Conservation (phyloP, 2,888 invertebrate genomes). For the Coenonympha glycerion region DNA sequence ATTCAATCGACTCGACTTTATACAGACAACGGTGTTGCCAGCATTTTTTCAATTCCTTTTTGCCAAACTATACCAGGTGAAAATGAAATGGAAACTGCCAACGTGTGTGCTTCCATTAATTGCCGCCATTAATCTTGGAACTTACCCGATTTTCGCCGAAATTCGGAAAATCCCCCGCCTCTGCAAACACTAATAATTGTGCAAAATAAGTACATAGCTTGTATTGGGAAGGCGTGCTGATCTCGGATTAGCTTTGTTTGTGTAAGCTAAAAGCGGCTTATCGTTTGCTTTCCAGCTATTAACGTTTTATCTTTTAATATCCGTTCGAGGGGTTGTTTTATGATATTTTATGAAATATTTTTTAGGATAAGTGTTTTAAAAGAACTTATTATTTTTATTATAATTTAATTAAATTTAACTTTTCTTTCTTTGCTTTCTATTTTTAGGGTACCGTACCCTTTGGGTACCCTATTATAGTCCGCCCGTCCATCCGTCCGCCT, state of each 20-base stretch:
- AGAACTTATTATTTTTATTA: too few species aligned
- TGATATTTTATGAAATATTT: background rate
- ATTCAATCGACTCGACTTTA: too few species aligned
- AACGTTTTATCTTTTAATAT: slow-evolving; percentile 8
- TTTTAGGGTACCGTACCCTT: too few species aligned
- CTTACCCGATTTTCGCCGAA: slow-evolving; percentile 41
- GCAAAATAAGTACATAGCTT: slow-evolving; percentile 18
- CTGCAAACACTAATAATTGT: slow-evolving; percentile 24
- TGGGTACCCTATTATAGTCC: too few species aligned
- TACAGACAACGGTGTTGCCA: too few species aligned
- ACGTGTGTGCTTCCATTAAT: slow-evolving; percentile 45
- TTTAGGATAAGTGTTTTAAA: too few species aligned
- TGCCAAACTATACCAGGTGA: slow-evolving; percentile 31
- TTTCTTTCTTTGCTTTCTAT: too few species aligned
- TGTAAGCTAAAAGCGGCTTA: slow-evolving; percentile 12
- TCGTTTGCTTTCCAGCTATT: slow-evolving; percentile 12
- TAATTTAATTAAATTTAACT: too few species aligned
- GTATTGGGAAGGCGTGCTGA: slow-evolving; percentile 26
- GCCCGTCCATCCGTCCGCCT: too few species aligned
- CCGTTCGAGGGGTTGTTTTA: background rate
- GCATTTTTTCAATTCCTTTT: too few species aligned
- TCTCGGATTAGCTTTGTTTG: slow-evolving; percentile 32
- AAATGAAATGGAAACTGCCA: slow-evolving; percentile 50
- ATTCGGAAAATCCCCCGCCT: slow-evolving; percentile 26
- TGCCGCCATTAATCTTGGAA: slow-evolving; percentile 60